Percentiles rank a stretch among this genome's conserved stretches.
These are phyloP conservation scores for Sebastes minor DNA, from an alignment of 2,797 vertebrate genomes.

Conservation along the genomic window DNA sequence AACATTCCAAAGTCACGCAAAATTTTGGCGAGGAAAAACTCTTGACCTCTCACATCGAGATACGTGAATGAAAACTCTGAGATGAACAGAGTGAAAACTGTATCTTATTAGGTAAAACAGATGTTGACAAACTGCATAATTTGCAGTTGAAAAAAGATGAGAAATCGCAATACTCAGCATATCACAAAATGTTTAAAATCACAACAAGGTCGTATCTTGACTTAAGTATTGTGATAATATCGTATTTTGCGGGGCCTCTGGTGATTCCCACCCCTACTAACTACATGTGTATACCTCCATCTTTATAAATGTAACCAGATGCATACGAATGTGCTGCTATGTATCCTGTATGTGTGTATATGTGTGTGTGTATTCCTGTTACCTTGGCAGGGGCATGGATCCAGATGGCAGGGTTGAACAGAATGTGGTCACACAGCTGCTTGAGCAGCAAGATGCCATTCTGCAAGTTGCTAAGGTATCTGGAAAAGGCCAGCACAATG, in stretches of 20 bases:
- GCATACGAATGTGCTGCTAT: neutral
- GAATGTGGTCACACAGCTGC: constrained; percentile 96
- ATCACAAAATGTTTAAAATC: no score
- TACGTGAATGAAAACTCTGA: no score
- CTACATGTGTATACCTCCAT: neutral
- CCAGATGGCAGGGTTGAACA: constrained; percentile 98
- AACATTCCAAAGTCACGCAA: fast-evolving
- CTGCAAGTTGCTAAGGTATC: constrained; percentile 94
- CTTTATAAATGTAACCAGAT: neutral
- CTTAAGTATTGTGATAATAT: no score
- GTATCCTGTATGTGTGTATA: neutral
- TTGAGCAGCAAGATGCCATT: constrained; percentile 94
- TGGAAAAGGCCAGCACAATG: constrained; percentile 93
- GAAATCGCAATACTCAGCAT: no score
- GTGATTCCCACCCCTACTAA: neutral
- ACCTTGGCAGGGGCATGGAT: constrained; percentile 97
- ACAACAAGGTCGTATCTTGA: no score
- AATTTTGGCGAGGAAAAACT: fast-evolving
- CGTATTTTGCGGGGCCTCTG: no score
- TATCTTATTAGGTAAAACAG: no score
- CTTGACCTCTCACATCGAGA: no score
- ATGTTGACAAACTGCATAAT: no score
- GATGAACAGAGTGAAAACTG: no score
- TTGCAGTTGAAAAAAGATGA: no score
- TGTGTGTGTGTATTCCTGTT: constrained; percentile 13